Evolutionary conservation across 2,888 invertebrate species (phyloP), one percentile per base, ranked within the genome.

Genomic region (Ferdinandea cuprea): DNA sequence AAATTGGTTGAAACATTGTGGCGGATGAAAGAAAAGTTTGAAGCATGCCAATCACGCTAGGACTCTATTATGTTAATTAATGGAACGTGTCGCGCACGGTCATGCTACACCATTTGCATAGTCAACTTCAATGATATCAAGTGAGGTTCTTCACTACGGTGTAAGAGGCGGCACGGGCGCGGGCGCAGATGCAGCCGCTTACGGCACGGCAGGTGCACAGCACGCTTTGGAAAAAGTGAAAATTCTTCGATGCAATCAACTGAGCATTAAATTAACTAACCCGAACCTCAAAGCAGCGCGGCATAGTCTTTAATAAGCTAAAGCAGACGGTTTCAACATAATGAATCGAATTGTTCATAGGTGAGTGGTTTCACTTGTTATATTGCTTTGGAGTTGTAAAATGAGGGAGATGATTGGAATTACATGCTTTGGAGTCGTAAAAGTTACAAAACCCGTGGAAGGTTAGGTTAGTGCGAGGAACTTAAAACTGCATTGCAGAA

Each of bases 181-280:
- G n/a, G n/a, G n/a, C n/a, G n/a, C n/a, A n/a, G n/a, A n/a, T n/a
- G n/a, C n/a, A n/a, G n/a, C n/a, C n/a, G n/a, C n/a, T n/a, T n/a
- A n/a, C n/a, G n/a, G 17, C 17, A 9, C 13, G 17, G 40, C 65
- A 68, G 63, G 61, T 79, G 59, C 48, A 61, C 25, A 30, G 8
- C 37, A 40, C 40, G 25, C 46, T 42, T 48, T 54, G 28, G 25
- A 66, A 42, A 68, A 83, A 73, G 78, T 63, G 72, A 83, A 83
- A 78, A 83, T 78, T 78, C 68, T 63, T 63, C 63, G 68, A 72
- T 83, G 58, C 42, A 83, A 78, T 69, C 83, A 68, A 61, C 78
- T 72, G 78, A 78, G 83, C 83, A 83, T 83, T 83, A 83, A 83
- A 78, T 83, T 78, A 63, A 68, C 63, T 52, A 9, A 35, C 35